Evolutionary conservation across 2,113 vertebrate genomes (phyloP).

Genomic region (Amphilophus citrinellus): DNA sequence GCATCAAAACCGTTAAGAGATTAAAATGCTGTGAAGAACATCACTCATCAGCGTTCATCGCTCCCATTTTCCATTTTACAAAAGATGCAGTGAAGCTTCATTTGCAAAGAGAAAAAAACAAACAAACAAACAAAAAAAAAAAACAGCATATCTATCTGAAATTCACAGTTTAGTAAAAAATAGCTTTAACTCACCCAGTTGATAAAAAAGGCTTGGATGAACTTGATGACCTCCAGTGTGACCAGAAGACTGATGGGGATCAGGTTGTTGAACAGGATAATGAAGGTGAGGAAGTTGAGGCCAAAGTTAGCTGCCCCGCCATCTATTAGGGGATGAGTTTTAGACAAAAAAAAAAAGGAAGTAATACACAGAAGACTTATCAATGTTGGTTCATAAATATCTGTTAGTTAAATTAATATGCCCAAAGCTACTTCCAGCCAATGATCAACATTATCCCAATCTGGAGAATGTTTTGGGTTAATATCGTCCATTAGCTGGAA

Average conservation of each 20-base stretch:
- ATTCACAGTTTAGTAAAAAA: neutral
- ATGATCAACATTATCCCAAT: conserved; percentile 76
- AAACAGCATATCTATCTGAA: neutral
- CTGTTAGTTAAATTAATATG: conserved; percentile 54
- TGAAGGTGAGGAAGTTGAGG: conserved; percentile 99
- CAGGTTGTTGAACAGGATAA: conserved; percentile 99
- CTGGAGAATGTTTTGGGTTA: conserved; percentile 52
- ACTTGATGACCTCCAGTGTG: conserved; percentile 98
- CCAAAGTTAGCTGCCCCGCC: conserved; percentile 97
- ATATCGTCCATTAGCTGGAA: conserved; percentile 77
- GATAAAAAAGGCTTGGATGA: conserved; percentile 98
- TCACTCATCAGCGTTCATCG: neutral
- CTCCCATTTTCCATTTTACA: neutral
- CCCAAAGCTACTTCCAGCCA: conserved; percentile 75
- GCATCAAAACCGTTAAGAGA: neutral
- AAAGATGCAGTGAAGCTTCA: neutral
- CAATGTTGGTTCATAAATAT: conserved; percentile 29
- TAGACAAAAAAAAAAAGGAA: conserved; percentile 59
- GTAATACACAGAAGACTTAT: conserved; percentile 65
- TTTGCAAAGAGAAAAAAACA: too few species aligned
- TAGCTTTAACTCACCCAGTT: conserved; percentile 91
- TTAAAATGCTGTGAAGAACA: neutral
- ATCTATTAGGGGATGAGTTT: conserved; percentile 83
- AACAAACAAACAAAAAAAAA: too few species aligned
- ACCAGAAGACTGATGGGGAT: conserved; percentile 99